These are phyloP conservation scores for Ericerus pela DNA, from an alignment of 1,140 invertebrate species.

Conservation along the genomic window DNA sequence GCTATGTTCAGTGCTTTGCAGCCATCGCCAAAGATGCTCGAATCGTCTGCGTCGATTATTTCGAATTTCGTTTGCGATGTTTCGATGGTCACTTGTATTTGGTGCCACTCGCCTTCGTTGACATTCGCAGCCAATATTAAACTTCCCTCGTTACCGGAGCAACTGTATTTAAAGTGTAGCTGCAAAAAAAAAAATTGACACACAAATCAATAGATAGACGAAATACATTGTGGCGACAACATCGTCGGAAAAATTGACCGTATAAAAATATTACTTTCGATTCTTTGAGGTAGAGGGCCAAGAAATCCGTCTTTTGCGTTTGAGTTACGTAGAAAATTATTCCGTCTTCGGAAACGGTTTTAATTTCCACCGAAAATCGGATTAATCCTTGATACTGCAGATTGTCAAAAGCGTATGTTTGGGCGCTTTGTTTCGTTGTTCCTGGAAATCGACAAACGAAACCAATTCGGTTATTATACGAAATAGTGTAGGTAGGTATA, in stretches of 20 bases:
- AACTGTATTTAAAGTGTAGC: conserved; percentile 55
- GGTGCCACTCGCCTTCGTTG: conserved; percentile 81
- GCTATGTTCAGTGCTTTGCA: conserved; percentile 42
- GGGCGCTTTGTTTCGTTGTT: not conserved
- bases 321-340: conserved; percentile 71
- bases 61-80: conserved; percentile 43
- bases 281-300: conserved; percentile 63
- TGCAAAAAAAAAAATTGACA: conserved; percentile 26
- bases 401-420: not conserved
- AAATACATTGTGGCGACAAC: not conserved
- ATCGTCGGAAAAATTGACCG: conserved; percentile 13
- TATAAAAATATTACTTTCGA: conserved; percentile 44
- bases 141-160: conserved; percentile 47
- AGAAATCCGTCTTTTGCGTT: conserved; percentile 50
- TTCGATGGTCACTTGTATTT: conserved; percentile 43
- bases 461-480: too few relatives aligned
- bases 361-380: conserved; percentile 66
- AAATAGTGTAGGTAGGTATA: too few relatives aligned
- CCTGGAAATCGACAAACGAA: not conserved
- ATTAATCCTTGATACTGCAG: conserved; percentile 28
- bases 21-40: conserved; percentile 39
- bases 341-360: conserved; percentile 60
- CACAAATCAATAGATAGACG: conserved; percentile 13
- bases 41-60: conserved; percentile 45
- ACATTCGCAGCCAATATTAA: conserved; percentile 41